phyloP scores from a whole-genome alignment of 2,797 vertebrate genomes.

The Sternotherus odoratus region DNA sequence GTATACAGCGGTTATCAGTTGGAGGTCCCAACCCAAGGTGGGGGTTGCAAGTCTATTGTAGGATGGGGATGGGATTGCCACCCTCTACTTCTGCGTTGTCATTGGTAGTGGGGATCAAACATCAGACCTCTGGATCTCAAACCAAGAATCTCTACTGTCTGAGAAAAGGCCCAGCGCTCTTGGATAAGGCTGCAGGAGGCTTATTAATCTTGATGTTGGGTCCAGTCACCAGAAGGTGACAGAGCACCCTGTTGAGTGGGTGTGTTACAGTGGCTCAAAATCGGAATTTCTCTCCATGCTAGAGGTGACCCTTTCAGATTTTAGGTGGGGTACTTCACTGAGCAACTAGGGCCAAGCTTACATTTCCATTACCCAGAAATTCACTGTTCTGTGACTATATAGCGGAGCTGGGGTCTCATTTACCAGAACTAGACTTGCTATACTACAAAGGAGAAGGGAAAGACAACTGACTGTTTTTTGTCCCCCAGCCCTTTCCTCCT shows the following conservation, averaged over 20 bases:
- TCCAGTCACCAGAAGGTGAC: fast-evolving
- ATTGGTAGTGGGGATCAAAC: neutral
- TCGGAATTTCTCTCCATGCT: neutral
- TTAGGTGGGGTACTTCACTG: neutral
- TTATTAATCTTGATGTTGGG: neutral
- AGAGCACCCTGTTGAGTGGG: neutral
- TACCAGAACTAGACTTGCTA: neutral
- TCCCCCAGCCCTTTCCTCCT: neutral
- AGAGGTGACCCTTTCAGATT: neutral
- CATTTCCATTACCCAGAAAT: neutral
- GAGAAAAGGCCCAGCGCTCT: neutral
- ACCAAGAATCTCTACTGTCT: neutral
- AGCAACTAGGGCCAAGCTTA: neutral
- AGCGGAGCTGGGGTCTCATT: neutral
- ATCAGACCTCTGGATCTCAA: neutral
- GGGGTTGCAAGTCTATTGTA: neutral
- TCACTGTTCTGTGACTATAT: neutral
- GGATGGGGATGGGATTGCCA: neutral
- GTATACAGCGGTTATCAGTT: neutral
- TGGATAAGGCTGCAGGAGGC: neutral
- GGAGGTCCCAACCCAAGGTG: neutral
- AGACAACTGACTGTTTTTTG: fast-evolving
- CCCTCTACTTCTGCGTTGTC: neutral
- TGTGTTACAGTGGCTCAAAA: neutral
- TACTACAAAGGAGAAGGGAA: neutral